Conservation (phyloP, 2,888 invertebrate genomes). For the Stenodema calcarata region DNA sequence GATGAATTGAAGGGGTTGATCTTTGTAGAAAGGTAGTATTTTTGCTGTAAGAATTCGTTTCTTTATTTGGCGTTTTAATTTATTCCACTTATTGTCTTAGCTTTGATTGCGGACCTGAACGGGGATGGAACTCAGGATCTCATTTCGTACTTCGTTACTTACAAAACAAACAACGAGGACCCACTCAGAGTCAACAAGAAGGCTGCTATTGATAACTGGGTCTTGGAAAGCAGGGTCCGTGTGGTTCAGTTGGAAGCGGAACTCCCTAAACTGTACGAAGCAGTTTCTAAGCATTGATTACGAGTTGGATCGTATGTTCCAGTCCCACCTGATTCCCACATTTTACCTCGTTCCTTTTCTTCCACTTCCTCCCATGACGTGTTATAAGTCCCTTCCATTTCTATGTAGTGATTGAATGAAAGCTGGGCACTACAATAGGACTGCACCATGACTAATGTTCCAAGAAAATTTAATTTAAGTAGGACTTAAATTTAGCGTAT, state of each 20-base stretch:
- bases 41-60: neutral
- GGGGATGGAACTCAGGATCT: slow-evolving; percentile 78
- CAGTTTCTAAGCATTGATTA: slow-evolving; percentile 55
- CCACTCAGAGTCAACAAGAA: slow-evolving; percentile 59
- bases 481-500: neutral
- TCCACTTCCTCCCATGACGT: neutral
- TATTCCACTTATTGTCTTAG: slow-evolving; percentile 52
- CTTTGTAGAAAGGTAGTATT: neutral
- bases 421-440: neutral
- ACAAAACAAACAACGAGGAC: slow-evolving; percentile 60
- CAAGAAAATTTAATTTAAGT: neutral
- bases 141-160: slow-evolving; percentile 77
- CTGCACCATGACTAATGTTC: neutral
- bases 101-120: slow-evolving; percentile 77
- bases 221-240: slow-evolving; percentile 72
- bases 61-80: neutral
- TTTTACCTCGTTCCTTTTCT: neutral
- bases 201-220: slow-evolving; percentile 64
- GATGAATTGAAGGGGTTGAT: too few relatives aligned
- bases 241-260: slow-evolving; percentile 76
- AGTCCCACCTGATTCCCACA: neutral
- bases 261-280: slow-evolving; percentile 72
- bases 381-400: neutral
- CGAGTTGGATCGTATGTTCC: neutral
- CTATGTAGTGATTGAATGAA: neutral